Evolutionary conservation across 2,888 invertebrate species (phyloP).

Genomic region (Crocallis elinguaria): DNA sequence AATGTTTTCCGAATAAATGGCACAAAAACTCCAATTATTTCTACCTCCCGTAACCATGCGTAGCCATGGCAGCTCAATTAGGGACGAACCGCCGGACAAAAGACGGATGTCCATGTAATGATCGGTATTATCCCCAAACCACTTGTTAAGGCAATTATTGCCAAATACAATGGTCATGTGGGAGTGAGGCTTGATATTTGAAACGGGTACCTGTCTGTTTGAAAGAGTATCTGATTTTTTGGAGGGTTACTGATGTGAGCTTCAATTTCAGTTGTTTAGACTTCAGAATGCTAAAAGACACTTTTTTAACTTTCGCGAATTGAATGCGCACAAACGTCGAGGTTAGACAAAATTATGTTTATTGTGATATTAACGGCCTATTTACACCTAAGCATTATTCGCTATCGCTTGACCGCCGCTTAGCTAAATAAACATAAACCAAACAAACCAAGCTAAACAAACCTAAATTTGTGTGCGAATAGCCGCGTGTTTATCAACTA

Average conservation of each 20-base stretch:
- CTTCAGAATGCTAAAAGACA: too few relatives aligned
- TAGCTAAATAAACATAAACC: too few relatives aligned
- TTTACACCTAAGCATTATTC: too few relatives aligned
- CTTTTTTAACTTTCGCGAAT: too few relatives aligned
- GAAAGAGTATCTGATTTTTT: background rate
- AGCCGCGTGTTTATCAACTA: too few relatives aligned
- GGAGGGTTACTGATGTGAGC: background rate
- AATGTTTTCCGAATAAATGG: background rate
- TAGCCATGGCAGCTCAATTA: constrained; percentile 62
- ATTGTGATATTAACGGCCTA: too few relatives aligned
- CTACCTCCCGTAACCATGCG: constrained; percentile 52
- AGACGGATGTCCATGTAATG: constrained; percentile 53
- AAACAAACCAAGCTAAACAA: too few relatives aligned
- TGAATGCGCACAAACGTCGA: too few relatives aligned
- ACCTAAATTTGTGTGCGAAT: too few relatives aligned
- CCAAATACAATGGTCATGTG: constrained; percentile 36
- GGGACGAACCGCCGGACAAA: constrained; percentile 55
- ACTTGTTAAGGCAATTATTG: constrained; percentile 53
- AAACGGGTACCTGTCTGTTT: constrained; percentile 14
- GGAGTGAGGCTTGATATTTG: constrained; percentile 32
- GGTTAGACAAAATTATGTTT: too few relatives aligned
- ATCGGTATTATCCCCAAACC: constrained; percentile 60
- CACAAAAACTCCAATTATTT: constrained; percentile 36
- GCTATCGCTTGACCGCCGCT: too few relatives aligned
- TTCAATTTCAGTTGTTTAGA: too few relatives aligned